Percentiles rank a stretch among this genome's conserved stretches.
These are phyloP conservation scores for Petaurus breviceps DNA, from an alignment of 2,113 vertebrate genomes.

Conservation along the genomic window DNA sequence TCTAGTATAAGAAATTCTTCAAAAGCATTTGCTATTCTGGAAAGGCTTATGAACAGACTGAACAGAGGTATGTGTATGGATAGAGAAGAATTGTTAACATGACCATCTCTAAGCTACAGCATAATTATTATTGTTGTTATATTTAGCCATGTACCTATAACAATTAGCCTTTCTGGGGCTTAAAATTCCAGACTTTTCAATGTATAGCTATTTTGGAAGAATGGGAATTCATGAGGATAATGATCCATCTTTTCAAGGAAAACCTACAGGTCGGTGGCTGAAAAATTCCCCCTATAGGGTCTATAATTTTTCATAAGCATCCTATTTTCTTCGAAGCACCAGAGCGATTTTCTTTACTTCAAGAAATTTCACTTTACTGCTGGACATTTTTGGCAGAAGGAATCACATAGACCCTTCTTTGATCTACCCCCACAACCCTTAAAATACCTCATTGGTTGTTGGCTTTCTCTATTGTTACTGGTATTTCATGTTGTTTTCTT, in stretches of 20 bases:
- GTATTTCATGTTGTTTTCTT: constrained; percentile 6
- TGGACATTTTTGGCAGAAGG: neutral
- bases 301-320: constrained; percentile 21
- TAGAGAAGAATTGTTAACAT: neutral
- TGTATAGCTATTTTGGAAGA: constrained; percentile 49
- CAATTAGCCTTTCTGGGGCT: constrained; percentile 32
- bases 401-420: neutral
- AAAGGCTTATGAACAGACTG: neutral
- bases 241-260: constrained; percentile 57
- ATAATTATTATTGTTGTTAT: constrained; percentile 7
- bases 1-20: constrained; percentile 58
- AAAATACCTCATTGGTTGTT: neutral
- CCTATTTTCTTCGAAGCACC: constrained; percentile 16
- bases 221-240: constrained; percentile 58
- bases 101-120: constrained; percentile 7
- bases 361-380: neutral
- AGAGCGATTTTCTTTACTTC: constrained; percentile 11
- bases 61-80: too few species aligned
- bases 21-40: constrained; percentile 33
- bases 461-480: neutral
- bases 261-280: constrained; percentile 77
- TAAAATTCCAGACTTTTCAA: constrained; percentile 12
- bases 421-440: neutral
- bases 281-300: constrained; percentile 36
- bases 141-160: constrained; percentile 5